These are phyloP conservation scores for Planiliza haematocheilus DNA, from an alignment of 2,113 vertebrate genomes.

Conservation along the genomic window DNA sequence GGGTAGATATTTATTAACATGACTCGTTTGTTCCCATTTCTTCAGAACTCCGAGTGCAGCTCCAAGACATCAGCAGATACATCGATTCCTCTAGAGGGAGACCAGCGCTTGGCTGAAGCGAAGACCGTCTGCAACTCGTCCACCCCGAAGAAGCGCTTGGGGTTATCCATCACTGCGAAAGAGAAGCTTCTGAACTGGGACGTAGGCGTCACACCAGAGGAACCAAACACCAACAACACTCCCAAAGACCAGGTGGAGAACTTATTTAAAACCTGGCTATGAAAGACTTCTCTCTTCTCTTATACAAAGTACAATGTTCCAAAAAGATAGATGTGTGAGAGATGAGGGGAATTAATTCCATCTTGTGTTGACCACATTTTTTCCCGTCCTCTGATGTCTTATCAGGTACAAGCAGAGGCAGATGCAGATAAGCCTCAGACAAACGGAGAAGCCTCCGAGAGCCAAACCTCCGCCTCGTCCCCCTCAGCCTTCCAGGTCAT, in stretches of 20 bases:
- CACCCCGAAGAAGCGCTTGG: slow-evolving; percentile 69
- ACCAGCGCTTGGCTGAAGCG: neutral
- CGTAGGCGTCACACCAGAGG: slow-evolving; percentile 41
- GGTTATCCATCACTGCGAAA: slow-evolving; percentile 67
- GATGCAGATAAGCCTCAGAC: slow-evolving; percentile 48
- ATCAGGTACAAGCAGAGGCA: slow-evolving; percentile 59
- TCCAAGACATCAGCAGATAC: neutral
- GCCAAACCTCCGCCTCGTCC: slow-evolving; percentile 52
- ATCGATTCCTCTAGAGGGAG: slow-evolving; percentile 27
- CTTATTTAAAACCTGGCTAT: neutral
- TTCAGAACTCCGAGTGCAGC: slow-evolving; percentile 23
- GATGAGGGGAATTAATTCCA: slow-evolving; percentile 49
- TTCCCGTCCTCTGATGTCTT: slow-evolving; percentile 62
- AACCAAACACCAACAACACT: neutral
- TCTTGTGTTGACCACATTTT: slow-evolving; percentile 19
- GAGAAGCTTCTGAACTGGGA: slow-evolving; percentile 81
- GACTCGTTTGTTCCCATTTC: neutral
- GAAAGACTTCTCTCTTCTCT: neutral
- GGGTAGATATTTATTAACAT: neutral
- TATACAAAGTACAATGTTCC: neutral
- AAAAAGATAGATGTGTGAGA: slow-evolving; percentile 21
- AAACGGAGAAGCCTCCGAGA: slow-evolving; percentile 14
- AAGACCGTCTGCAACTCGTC: slow-evolving; percentile 6
- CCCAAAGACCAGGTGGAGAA: slow-evolving; percentile 37
- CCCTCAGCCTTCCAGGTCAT: slow-evolving; percentile 74